Evolutionary conservation across 1,140 invertebrate species (phyloP).

Genomic region (Onthophagus taurus): DNA sequence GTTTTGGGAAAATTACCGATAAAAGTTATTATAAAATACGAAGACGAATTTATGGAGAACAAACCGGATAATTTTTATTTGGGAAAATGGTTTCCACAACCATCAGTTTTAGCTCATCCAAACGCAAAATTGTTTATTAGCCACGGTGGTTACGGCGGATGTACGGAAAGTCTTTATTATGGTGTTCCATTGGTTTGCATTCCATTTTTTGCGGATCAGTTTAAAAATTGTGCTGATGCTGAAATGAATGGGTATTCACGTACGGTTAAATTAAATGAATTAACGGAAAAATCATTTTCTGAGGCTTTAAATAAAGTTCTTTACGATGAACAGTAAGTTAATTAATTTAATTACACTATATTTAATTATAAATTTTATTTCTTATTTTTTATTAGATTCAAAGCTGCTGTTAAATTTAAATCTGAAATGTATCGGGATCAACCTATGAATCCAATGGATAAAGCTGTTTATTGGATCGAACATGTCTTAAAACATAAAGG

Average conservation of each 20-base stretch:
- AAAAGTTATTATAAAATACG: conserved; percentile 9
- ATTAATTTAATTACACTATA: too few species aligned
- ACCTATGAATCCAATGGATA: conserved; percentile 41
- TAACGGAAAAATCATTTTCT: neutral
- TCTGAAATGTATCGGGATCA: too few species aligned
- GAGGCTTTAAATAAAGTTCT: conserved; percentile 2
- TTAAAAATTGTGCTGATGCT: conserved; percentile 5
- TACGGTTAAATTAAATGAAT: neutral
- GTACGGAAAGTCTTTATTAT: conserved; percentile 55
- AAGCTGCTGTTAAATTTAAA: too few species aligned
- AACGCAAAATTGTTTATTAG: conserved; percentile 50
- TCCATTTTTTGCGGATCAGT: conserved; percentile 54
- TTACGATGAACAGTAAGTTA: neutral
- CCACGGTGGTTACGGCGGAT: conserved; percentile 56
- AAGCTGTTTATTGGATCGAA: conserved; percentile 50
- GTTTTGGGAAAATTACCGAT: neutral
- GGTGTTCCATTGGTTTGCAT: conserved; percentile 55
- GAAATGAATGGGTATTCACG: neutral
- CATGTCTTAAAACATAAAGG: conserved; percentile 45
- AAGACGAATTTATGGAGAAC: conserved; percentile 12
- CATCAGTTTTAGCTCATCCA: conserved; percentile 32
- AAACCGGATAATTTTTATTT: conserved; percentile 13
- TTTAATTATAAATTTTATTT: too few species aligned
- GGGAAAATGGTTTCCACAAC: conserved; percentile 13
- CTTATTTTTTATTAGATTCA: too few species aligned